Evolutionary conservation across 1,140 invertebrate species (phyloP).

Genomic region (Cheumatopsyche charites): DNA sequence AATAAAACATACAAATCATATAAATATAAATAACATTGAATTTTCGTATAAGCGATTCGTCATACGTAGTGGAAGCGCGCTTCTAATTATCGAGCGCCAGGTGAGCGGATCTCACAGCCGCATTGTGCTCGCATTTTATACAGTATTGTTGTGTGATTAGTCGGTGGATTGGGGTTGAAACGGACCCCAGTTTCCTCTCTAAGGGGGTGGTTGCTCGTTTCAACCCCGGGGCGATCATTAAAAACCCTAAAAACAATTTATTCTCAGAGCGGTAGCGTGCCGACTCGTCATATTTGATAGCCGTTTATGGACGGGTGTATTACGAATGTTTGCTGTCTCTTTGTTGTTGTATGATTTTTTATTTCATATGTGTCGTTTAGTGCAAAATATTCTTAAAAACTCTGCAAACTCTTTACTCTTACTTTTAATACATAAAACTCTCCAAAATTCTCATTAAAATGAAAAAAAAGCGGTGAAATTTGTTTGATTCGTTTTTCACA

Average conservation of each 20-base stretch:
- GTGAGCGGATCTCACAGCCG: constrained; percentile 25
- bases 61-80: constrained; percentile 11
- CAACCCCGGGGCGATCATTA: constrained; percentile 14
- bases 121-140: no score
- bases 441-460: not conserved
- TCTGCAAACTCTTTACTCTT: not conserved
- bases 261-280: constrained; percentile 11
- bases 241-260: constrained; percentile 38
- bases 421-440: not conserved
- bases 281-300: constrained; percentile 13
- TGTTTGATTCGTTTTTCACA: no score
- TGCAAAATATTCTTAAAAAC: not conserved
- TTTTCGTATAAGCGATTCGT: constrained; percentile 6
- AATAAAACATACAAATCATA: no score
- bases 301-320: constrained; percentile 18
- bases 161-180: constrained; percentile 14
- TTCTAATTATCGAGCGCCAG: constrained; percentile 14
- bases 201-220: not conserved
- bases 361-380: not conserved
- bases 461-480: no score
- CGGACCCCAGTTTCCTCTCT: not conserved
- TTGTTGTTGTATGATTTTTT: not conserved
- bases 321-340: not conserved
- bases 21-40: no score
- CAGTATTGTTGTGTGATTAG: constrained; percentile 12